phyloP scores from a whole-genome alignment of 2,888 invertebrate genomes.

The Lacanobia wlatinum region DNA sequence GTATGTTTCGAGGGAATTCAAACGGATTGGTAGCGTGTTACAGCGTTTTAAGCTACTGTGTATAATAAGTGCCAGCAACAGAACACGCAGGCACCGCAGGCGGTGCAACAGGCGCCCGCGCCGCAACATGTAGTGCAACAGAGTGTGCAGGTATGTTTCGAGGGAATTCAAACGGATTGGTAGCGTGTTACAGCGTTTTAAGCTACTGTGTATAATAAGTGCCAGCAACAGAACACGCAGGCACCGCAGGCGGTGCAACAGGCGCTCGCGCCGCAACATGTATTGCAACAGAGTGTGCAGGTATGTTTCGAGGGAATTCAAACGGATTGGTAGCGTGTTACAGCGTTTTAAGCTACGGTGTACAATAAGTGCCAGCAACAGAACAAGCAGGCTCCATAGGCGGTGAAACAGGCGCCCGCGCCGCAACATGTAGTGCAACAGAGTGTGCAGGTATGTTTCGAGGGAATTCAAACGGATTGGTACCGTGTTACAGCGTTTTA shows the following conservation, averaged over 20 bases:
- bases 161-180: neutral
- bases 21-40: no score
- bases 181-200: no score
- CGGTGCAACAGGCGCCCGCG: constrained; percentile 81
- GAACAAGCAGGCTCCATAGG: constrained; percentile 75
- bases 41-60: constrained; percentile 68
- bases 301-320: constrained; percentile 66
- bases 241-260: constrained; percentile 81
- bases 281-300: constrained; percentile 85
- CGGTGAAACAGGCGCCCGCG: constrained; percentile 82
- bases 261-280: constrained; percentile 78
- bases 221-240: constrained; percentile 77
- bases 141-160: constrained; percentile 80
- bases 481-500: no score
- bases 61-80: constrained; percentile 86
- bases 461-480: neutral
- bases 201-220: constrained; percentile 84
- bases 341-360: constrained; percentile 63
- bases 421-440: constrained; percentile 81
- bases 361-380: constrained; percentile 86
- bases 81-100: constrained; percentile 75
- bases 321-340: no score
- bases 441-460: constrained; percentile 80
- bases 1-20: constrained; percentile 67
- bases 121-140: constrained; percentile 82